Conservation (phyloP, 35 echinoderm and acorn worm species). For the Lytechinus pictus region DNA sequence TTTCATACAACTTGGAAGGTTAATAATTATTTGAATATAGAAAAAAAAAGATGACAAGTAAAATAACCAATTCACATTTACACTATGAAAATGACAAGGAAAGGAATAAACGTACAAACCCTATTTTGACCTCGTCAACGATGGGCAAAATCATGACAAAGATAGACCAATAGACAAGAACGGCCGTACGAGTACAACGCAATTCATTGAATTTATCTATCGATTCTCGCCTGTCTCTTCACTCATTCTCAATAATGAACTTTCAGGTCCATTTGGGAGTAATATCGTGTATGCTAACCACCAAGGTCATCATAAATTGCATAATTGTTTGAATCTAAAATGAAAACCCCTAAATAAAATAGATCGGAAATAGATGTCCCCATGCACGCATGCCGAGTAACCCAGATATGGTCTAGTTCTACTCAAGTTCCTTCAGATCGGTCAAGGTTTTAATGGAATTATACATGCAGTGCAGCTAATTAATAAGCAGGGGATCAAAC, state of each 20-base stretch:
- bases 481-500: neutral
- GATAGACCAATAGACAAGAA: neutral
- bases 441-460: neutral
- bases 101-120: neutral
- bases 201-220: neutral
- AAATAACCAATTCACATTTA: no score
- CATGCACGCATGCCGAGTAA: neutral
- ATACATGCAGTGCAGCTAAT: neutral
- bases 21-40: no score
- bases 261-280: neutral
- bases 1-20: no score
- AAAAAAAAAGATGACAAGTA: no score
- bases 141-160: no score
- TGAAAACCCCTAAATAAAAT: neutral
- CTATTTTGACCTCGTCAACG: neutral
- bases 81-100: neutral
- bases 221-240: neutral
- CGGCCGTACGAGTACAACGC: neutral
- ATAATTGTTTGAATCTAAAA: neutral
- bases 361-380: neutral
- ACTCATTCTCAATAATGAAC: constrained; percentile 10
- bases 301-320: neutral
- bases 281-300: neutral
- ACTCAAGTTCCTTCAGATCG: neutral
- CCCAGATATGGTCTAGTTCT: neutral